A percentile compares a stretch with the other conserved stretches of the same genome.
These are phyloP conservation scores for Leptoclinus maculatus DNA, from an alignment of 2,797 vertebrate genomes.

Conservation along the genomic window DNA sequence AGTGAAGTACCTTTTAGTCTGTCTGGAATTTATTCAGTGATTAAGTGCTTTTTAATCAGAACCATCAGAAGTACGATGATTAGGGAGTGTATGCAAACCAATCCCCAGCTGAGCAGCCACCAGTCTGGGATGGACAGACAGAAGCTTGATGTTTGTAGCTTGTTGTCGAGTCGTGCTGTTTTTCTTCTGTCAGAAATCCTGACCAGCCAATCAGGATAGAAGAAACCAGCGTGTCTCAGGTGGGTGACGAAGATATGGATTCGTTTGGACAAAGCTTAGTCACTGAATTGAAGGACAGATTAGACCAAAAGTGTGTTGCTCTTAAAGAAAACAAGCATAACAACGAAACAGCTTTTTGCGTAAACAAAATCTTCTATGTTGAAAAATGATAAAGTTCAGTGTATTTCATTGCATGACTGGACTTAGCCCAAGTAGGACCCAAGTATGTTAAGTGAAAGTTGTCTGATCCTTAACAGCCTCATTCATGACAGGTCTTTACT, in stretches of 20 bases:
- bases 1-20: neutral
- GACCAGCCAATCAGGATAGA: conserved; percentile 84
- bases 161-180: conserved; percentile 26
- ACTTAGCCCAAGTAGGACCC: conserved; percentile 1
- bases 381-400: neutral
- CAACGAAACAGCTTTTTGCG: neutral
- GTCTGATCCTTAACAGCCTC: conserved; percentile 15
- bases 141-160: neutral
- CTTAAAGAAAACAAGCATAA: neutral
- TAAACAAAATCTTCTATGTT: neutral
- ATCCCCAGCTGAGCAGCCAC: conserved; percentile 68
- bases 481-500: conserved; percentile 40
- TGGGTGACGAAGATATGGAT: neutral
- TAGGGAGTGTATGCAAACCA: neutral
- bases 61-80: neutral
- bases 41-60: neutral
- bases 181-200: conserved; percentile 75
- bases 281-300: conserved; percentile 30
- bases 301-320: neutral
- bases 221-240: conserved; percentile 45
- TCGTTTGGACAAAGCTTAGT: conserved; percentile 34
- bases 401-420: neutral
- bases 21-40: conserved; percentile 8
- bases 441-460: neutral
- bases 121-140: conserved; percentile 45